Base-by-base conservation (phyloP, 2,888 invertebrate species). In the Bruchidius siliquastri region DNA sequence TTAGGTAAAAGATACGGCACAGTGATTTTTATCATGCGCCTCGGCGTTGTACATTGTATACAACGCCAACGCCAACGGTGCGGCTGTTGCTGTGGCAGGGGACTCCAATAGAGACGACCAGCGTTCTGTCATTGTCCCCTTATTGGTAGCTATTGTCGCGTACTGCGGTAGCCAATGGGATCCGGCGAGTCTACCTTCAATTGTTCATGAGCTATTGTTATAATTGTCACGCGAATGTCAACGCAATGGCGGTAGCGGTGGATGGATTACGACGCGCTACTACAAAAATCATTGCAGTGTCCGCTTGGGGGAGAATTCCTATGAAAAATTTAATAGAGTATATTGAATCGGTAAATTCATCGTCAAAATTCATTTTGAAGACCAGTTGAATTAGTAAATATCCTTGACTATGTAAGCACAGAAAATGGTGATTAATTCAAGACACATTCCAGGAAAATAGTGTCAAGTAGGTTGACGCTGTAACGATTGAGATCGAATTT, bases 61-160 rank as follows among this genome's bases (percentile, higher is more conserved):
- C 18, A 49, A 2, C 3, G 26, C 2, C 6, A 4, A 49, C 49
- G 49, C 10, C 18, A 49, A 49, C 49, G 49, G 18, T 18, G 49
- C 49, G 30, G 8, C 30, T 13, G 49, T 49, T 13, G 49, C 49
- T 18, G 49, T 49, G 49, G 49, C 49, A 49, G 49, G 30, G 49
- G 49, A 49, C 49, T 49, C 49, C 49, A 49, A 49, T 49, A 49
- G 49, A 49, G 49, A 13, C 6, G 49, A 49, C 49, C 49, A 8
- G 49, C 49, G 49, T 49, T 49, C 49, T 49, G 77, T 75, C 76
- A 76, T 76, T 76, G 22, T 74, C 75, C 78, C 80, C 81, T 78
- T 79, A 85, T 85, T 85, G 85, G 85, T 80, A 76, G 82, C 81
- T 80, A 81, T 84, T 85, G 84, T 85, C 83, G 82, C 83, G 82